Conservation (phyloP, 2,888 invertebrate species). For the Camptogramma bilineatum region DNA sequence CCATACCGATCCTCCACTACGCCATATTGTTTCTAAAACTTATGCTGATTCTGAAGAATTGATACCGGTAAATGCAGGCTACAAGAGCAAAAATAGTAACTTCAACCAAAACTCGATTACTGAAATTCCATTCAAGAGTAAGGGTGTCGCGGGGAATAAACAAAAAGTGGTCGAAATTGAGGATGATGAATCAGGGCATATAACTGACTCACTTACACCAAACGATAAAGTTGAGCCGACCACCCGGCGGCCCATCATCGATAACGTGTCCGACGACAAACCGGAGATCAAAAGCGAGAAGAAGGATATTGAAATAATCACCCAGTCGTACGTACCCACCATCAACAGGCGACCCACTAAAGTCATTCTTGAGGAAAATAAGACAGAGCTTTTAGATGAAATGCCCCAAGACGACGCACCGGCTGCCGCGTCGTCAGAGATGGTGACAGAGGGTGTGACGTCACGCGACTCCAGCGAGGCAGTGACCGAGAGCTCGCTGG, state of each 20-base stretch:
- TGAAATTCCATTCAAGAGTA: constrained; percentile 70
- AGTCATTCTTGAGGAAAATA: constrained; percentile 68
- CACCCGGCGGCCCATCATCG: constrained; percentile 73
- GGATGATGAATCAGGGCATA: constrained; percentile 66
- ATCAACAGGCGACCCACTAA: constrained; percentile 73
- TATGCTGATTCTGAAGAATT: constrained; percentile 77
- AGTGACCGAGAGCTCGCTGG: constrained; percentile 15
- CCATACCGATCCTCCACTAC: constrained; percentile 60
- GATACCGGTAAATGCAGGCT: constrained; percentile 75
- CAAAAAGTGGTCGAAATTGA: constrained; percentile 72
- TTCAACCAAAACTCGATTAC: constrained; percentile 78
- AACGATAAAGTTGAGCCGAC: constrained; percentile 76
- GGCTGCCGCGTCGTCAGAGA: constrained; percentile 48
- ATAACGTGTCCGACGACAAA: constrained; percentile 70
- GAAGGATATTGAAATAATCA: constrained; percentile 78
- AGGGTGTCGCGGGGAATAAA: constrained; percentile 59
- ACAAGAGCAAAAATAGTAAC: constrained; percentile 79
- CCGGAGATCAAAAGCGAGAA: constrained; percentile 59
- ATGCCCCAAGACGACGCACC: constrained; percentile 39
- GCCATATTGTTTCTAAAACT: constrained; percentile 53
- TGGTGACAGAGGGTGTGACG: constrained; percentile 44
- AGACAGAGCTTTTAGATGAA: constrained; percentile 32
- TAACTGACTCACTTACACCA: constrained; percentile 74
- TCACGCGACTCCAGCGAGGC: constrained; percentile 32
- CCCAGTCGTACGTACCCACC: constrained; percentile 73